Evolutionary conservation across 2,113 vertebrate species (phyloP).

Genomic region (Sorex fumeus): DNA sequence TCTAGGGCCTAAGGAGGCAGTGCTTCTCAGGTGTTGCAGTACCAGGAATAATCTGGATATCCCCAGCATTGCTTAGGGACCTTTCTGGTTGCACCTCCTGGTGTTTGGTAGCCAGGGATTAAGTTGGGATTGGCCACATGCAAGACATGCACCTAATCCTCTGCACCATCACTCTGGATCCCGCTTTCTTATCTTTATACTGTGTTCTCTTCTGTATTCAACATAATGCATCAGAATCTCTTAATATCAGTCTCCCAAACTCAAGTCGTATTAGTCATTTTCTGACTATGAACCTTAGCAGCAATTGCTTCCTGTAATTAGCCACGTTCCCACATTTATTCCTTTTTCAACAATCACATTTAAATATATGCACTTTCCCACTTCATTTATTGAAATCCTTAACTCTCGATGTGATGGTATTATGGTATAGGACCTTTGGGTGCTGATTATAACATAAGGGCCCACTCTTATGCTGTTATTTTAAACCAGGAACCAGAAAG

Average conservation of each 20-base stretch:
- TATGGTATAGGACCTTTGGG: not conserved
- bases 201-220: not conserved
- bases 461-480: not conserved
- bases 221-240: not conserved
- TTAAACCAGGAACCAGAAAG: not conserved
- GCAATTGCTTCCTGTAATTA: not conserved
- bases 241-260: not conserved
- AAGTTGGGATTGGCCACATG: too few species aligned
- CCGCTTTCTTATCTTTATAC: not conserved
- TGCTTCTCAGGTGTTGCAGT: too few species aligned
- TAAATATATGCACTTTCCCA: not conserved
- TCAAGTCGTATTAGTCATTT: not conserved
- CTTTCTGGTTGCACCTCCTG: too few species aligned
- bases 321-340: fast-evolving
- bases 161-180: not conserved
- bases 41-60: too few species aligned
- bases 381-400: not conserved
- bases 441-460: not conserved
- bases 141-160: too few species aligned
- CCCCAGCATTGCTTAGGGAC: too few species aligned
- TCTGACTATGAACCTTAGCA: not conserved
- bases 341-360: not conserved
- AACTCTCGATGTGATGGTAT: not conserved
- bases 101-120: too few species aligned
- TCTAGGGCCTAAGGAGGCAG: too few species aligned